These are phyloP conservation scores for Catotricha subobsoleta DNA, from an alignment of 2,888 invertebrate genomes.

Conservation along the genomic window DNA sequence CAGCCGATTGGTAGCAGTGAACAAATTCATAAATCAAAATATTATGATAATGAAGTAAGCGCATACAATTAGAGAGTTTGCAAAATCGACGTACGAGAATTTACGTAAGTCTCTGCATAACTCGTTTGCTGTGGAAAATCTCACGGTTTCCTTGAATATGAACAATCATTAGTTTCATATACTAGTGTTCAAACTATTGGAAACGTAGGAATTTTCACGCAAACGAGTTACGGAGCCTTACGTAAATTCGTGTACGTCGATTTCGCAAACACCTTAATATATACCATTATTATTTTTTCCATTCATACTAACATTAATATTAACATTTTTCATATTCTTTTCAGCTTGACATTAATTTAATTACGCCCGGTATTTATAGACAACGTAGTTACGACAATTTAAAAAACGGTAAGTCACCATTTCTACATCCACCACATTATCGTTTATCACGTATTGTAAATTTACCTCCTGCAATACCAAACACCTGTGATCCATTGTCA, in stretches of 20 bases:
- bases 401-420: slow-evolving; percentile 31
- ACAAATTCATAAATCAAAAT: slow-evolving; percentile 33
- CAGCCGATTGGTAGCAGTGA: slow-evolving; percentile 32
- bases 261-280: too few species aligned
- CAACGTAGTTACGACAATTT: slow-evolving; percentile 31
- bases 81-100: too few species aligned
- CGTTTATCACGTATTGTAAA: background rate
- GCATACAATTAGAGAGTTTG: too few species aligned
- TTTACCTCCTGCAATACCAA: background rate
- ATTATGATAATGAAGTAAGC: slow-evolving; percentile 6
- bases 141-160: background rate
- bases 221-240: too few species aligned
- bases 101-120: background rate
- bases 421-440: slow-evolving; percentile 23
- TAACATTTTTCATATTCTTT: background rate
- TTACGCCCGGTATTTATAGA: slow-evolving; percentile 17
- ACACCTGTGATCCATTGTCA: background rate
- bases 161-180: too few species aligned
- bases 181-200: too few species aligned
- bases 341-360: slow-evolving; percentile 21
- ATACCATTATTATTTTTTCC: too few species aligned
- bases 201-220: too few species aligned
- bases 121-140: background rate
- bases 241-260: too few species aligned
- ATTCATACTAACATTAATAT: background rate